These are phyloP conservation scores for Caenorhabditis doughertyi DNA, from an alignment of 2,888 invertebrate species.

Conservation along the genomic window DNA sequence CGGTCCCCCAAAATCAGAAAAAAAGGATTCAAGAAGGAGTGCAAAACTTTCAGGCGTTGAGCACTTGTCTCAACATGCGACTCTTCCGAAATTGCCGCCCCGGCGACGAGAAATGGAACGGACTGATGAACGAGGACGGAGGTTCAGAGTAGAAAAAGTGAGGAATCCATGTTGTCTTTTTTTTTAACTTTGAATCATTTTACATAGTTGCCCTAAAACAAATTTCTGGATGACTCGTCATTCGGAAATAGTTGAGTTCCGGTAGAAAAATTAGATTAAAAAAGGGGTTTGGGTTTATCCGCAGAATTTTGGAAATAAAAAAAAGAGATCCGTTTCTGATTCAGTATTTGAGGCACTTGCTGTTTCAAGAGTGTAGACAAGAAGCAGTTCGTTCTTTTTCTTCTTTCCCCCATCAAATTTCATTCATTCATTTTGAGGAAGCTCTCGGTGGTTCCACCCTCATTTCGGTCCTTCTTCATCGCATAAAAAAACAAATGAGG, in stretches of 20 bases:
- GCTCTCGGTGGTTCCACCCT: slow-evolving; percentile 8
- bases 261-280: slow-evolving; percentile 25
- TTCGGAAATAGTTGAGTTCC: slow-evolving; percentile 54
- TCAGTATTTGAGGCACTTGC: background rate
- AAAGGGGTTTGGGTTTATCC: slow-evolving; percentile 26
- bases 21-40: background rate
- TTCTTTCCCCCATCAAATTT: background rate
- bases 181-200: slow-evolving; percentile 10
- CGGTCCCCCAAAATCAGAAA: background rate
- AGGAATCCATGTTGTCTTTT: slow-evolving; percentile 15
- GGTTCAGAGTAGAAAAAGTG: slow-evolving; percentile 55
- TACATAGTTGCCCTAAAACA: background rate
- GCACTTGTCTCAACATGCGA: slow-evolving; percentile 51
- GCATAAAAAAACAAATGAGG: slow-evolving; percentile 23
- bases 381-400: background rate
- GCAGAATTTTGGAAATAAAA: background rate
- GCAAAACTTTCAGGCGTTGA: slow-evolving; percentile 37
- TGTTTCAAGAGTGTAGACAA: background rate
- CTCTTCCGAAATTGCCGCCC: slow-evolving; percentile 57
- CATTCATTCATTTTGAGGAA: slow-evolving; percentile 15
- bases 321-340: background rate
- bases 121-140: slow-evolving; percentile 44
- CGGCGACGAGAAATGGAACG: slow-evolving; percentile 33
- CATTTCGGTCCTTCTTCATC: slow-evolving; percentile 11
- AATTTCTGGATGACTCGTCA: slow-evolving; percentile 27